Percentiles rank a stretch among this genome's conserved stretches.
These are phyloP conservation scores for Ameiurus melas DNA, from an alignment of 2,113 vertebrate genomes.

Conservation along the genomic window DNA sequence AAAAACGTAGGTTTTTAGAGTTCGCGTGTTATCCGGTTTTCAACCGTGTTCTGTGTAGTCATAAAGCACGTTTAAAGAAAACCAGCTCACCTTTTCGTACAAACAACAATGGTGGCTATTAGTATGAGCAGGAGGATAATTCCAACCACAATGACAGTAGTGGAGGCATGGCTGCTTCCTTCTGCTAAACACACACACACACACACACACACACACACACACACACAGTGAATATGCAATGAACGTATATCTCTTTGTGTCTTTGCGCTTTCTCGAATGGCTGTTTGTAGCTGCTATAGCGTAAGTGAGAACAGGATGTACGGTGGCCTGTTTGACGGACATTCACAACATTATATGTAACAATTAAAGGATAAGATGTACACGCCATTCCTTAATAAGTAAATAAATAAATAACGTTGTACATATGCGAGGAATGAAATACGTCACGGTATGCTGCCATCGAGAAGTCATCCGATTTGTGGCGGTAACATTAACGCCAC, in stretches of 20 bases:
- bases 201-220: slow-evolving; percentile 2
- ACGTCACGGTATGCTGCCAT: neutral
- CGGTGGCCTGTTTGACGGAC: neutral
- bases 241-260: neutral
- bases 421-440: neutral
- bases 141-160: slow-evolving; percentile 25
- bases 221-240: neutral
- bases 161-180: neutral
- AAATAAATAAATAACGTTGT: too few relatives aligned
- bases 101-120: slow-evolving; percentile 9
- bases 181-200: slow-evolving; percentile 2
- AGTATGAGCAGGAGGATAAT: neutral
- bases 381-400: neutral
- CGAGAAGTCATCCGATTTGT: neutral
- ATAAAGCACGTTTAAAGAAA: neutral
- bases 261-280: too few relatives aligned
- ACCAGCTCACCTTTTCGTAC: neutral
- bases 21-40: neutral
- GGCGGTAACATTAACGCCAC: neutral
- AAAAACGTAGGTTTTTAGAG: neutral
- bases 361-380: neutral
- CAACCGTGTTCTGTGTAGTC: too few relatives aligned
- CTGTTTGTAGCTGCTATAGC: too few relatives aligned
- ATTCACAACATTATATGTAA: neutral
- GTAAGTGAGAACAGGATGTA: too few relatives aligned